Evolutionary conservation across 2,113 vertebrate genomes (phyloP), one percentile per base, ranked within the genome.

Genomic region (Ctenodactylus gundi): DNA sequence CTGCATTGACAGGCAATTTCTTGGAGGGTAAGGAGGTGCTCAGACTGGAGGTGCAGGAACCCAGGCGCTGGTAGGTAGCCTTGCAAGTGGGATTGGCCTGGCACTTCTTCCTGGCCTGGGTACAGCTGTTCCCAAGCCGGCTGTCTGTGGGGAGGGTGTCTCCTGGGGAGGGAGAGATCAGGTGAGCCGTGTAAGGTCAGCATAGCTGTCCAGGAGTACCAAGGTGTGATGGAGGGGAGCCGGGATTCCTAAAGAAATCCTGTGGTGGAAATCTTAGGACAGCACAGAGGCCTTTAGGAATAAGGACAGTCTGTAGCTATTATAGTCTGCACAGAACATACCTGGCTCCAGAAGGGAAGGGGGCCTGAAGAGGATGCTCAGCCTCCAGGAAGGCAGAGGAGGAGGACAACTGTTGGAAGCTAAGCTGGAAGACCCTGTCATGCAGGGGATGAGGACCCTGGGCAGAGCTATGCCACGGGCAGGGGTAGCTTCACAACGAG

Each of bases 51-150:
- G 97, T 96, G 41, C 99, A 99, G 97, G 98, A 98, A 94, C 98
- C 98, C 97, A 99, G 97, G 60, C 97, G 97, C 10, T 97, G 98
- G 94, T 99, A 99, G 36, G 98, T 98, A 85, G 96, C 97, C 93
- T 96, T 98, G 97, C 99, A 99, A 91, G 82, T 91, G 11, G 98
- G 93, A 81, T 99, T 98, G 0, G 97, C 97, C 87, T 98, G 94
- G 97, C 99, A 99, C 88, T 98, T 96, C 95, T 97, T 98, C 94
- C 98, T 98, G 0, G 99, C 99, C 83, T 97, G 80, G 46, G 99
- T 93, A 97, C 99, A 99, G 95, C 98, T 99, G 8, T 87, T 96
- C 0, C 6, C 1, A 20, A 93, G 29, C 62, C 53, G 92, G 62
- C 80, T 64, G 46, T 96, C 95, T 62, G 82, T 88, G 64, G 96